Base-by-base conservation (phyloP, 2,113 vertebrate species). In the Cheirogaleus medius region DNA sequence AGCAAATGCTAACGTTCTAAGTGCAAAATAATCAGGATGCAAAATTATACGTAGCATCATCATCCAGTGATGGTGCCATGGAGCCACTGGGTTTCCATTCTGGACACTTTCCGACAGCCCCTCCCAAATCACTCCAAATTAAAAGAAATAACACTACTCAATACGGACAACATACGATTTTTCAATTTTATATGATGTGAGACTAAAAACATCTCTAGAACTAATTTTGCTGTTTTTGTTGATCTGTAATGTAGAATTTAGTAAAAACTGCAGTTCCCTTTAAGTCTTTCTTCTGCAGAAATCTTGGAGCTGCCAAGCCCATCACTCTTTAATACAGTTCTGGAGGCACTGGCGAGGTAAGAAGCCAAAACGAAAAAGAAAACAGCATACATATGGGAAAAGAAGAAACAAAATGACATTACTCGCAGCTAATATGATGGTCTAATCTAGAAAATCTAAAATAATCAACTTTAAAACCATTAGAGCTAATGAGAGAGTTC, bases 401-500 rank as follows among this genome's bases (percentile, higher is more conserved):
- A 44, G 63, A 96, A 82, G 54, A 68, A 78, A 60, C 20, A 58
- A 80, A 88, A 94, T 91, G 78, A 54, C 27, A 87, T 89, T 84
- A 74, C 52, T 74, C 84, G 39, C 5, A 54, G 56, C 44, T 84
- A 86, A 94, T 74, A 82, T 58, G 80, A 94, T 63, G 81, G 68
- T 63, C 87, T 87, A 87, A 52, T 84, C 80, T 49, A 90, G 64
- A 84, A 94, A 91, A 94, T 52, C 78, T 95, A 82, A 73, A 94
- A 87, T 87, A 95, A 97, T 82, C 86, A 88, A 76, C 63, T 69
- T 97, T 80, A 90, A 89, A 91, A 93, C 95, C 71, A 80, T 87
- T 84, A 89, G 47, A 63, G 44, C 47, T 94, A 94, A 97, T 85
- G 90, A 69, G 82, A 94, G 77, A 91, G 90, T 94, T 97, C 90